phyloP scores from a whole-genome alignment of 2,797 vertebrate genomes.

The Hipposideros larvatus region DNA sequence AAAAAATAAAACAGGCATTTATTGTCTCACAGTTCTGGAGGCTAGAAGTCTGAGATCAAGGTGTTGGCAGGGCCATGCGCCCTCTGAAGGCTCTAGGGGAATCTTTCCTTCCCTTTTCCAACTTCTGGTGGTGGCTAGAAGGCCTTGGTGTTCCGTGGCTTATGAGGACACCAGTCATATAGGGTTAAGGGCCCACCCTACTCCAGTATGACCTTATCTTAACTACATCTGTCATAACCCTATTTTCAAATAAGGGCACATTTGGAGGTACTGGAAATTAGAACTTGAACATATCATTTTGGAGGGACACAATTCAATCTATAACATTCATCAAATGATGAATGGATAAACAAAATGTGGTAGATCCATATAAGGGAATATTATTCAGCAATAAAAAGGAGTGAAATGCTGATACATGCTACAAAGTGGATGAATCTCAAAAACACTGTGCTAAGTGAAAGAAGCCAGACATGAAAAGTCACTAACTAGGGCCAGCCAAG shows the following conservation, averaged over 20 bases:
- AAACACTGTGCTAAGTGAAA: conserved; percentile 11
- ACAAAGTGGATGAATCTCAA: neutral
- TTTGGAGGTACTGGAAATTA: neutral
- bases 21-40: neutral
- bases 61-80: neutral
- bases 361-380: neutral
- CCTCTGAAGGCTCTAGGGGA: neutral
- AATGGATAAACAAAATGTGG: conserved; percentile 12
- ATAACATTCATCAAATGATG: neutral
- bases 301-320: neutral
- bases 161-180: neutral
- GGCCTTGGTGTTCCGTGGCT: neutral
- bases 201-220: neutral
- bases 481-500: neutral
- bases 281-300: neutral
- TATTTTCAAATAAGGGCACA: neutral
- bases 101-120: neutral
- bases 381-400: neutral
- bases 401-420: neutral
- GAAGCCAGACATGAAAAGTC: neutral
- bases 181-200: neutral
- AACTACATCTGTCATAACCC: neutral
- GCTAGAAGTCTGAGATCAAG: neutral
- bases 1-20: neutral
- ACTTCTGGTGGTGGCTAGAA: neutral